A percentile compares a stretch with the other conserved stretches of the same genome.
Evolutionary conservation across 1,140 invertebrate species (phyloP).

Genomic region (Hyphantria cunea): DNA sequence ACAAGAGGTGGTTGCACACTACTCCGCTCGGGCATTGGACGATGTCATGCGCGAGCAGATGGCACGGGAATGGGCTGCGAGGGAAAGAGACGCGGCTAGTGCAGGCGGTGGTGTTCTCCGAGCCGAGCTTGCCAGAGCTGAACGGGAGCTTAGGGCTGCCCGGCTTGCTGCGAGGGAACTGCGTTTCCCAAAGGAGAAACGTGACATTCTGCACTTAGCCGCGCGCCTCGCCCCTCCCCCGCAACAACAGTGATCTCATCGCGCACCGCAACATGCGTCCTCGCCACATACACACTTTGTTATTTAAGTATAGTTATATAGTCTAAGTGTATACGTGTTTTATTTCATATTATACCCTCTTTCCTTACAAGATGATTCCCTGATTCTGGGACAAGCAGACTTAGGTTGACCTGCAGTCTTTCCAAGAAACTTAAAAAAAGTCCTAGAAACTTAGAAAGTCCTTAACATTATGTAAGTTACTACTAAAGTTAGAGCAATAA

Average conservation of each 20-base stretch:
- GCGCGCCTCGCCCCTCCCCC: conserved; percentile 85
- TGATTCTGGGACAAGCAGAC: too few species aligned
- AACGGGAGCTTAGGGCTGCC: conserved; percentile 94
- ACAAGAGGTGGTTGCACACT: conserved; percentile 97
- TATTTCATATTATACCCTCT: conserved; percentile 33
- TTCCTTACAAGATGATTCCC: neutral
- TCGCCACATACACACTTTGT: conserved; percentile 51
- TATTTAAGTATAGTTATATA: conserved; percentile 77
- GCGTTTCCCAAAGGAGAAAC: conserved; percentile 97
- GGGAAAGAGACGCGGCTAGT: conserved; percentile 89
- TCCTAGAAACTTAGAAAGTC: neutral
- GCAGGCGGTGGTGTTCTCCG: conserved; percentile 87
- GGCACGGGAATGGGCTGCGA: conserved; percentile 97
- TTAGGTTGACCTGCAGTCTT: too few species aligned
- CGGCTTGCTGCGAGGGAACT: conserved; percentile 94
- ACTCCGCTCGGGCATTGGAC: conserved; percentile 93
- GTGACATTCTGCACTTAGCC: conserved; percentile 95
- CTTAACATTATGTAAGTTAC: too few species aligned
- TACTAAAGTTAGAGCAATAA: too few species aligned
- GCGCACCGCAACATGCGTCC: conserved; percentile 33
- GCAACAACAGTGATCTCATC: conserved; percentile 76
- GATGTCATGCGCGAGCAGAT: conserved; percentile 98
- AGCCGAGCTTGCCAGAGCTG: conserved; percentile 91
- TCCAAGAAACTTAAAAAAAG: too few species aligned
- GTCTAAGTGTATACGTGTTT: conserved; percentile 60